Percentiles rank a stretch among this genome's conserved stretches.
phyloP scores from a whole-genome alignment of 2,888 invertebrate species.

The Nematopogon swammerdamellus region DNA sequence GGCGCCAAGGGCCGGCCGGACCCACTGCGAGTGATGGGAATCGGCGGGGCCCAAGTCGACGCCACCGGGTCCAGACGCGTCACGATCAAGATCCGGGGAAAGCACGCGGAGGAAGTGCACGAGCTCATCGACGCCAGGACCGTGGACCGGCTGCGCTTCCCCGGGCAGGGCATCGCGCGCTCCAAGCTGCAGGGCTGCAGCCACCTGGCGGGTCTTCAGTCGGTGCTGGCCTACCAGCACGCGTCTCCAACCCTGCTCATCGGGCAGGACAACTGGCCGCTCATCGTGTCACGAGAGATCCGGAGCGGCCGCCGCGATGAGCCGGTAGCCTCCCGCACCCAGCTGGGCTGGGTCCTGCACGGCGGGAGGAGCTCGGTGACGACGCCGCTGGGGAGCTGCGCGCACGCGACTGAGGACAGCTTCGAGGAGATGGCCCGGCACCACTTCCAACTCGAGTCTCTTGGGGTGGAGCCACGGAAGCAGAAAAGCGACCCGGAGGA shows the following conservation, averaged over 20 bases:
- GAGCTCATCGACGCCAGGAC: neutral
- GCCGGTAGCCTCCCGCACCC: no score
- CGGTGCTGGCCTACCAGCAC: neutral
- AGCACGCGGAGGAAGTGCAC: neutral
- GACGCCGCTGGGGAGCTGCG: neutral
- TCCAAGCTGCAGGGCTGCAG: neutral
- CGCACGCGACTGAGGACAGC: neutral
- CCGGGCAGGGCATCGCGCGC: neutral
- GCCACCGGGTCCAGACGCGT: neutral
- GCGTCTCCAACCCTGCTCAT: neutral
- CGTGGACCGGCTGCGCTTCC: neutral
- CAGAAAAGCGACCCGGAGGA: neutral
- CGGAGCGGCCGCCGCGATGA: neutral
- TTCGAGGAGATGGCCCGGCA: neutral
- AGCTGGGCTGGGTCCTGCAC: neutral
- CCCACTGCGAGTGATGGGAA: neutral
- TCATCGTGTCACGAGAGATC: neutral
- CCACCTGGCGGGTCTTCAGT: neutral
- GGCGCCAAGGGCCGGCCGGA: conserved; percentile 1
- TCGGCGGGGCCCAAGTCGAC: neutral
- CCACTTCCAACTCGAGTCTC: neutral
- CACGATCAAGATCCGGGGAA: neutral
- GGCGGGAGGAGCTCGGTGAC: neutral
- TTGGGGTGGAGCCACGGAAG: neutral
- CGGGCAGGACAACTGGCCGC: neutral